Evolutionary conservation across 2,888 invertebrate genomes (phyloP).

Genomic region (Drosophila atripex): DNA sequence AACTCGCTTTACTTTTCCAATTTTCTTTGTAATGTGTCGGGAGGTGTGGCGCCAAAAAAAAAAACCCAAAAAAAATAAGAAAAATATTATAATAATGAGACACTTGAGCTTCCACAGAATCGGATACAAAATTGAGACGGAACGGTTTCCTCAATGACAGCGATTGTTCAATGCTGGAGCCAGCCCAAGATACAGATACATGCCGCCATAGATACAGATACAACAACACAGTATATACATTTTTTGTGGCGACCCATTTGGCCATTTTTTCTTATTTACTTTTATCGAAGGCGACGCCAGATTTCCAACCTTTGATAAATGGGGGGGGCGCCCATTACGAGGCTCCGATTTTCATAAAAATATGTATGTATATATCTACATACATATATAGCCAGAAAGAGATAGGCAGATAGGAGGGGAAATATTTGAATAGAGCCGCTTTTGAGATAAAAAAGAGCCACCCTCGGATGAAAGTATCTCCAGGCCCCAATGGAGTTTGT

Average conservation of each 20-base stretch:
- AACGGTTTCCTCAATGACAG: constrained; percentile 54
- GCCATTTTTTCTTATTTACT: constrained; percentile 68
- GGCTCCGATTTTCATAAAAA: constrained; percentile 43
- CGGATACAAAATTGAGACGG: constrained; percentile 11
- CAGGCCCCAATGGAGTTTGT: no score
- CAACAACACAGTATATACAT: constrained; percentile 12
- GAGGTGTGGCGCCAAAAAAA: constrained; percentile 52
- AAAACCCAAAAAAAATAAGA: constrained; percentile 24
- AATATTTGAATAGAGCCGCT: constrained; percentile 2
- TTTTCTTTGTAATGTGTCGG: constrained; percentile 9
- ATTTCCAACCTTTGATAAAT: constrained; percentile 73
- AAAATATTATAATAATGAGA: constrained; percentile 56
- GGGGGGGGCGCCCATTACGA: constrained; percentile 61
- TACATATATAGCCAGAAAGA: neutral
- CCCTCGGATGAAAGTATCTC: neutral
- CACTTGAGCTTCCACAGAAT: constrained; percentile 62
- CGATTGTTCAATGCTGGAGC: constrained; percentile 55
- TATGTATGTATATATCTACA: no score
- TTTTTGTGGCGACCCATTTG: constrained; percentile 48
- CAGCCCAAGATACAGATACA: constrained; percentile 3
- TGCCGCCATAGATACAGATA: constrained; percentile 21
- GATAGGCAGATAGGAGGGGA: neutral
- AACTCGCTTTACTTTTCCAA: constrained; percentile 6
- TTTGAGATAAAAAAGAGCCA: neutral
- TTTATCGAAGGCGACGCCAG: constrained; percentile 66